A percentile compares a stretch with the other conserved stretches of the same genome.
These are phyloP conservation scores for Dasyprocta punctata DNA, from an alignment of 2,113 vertebrate genomes.

Conservation along the genomic window DNA sequence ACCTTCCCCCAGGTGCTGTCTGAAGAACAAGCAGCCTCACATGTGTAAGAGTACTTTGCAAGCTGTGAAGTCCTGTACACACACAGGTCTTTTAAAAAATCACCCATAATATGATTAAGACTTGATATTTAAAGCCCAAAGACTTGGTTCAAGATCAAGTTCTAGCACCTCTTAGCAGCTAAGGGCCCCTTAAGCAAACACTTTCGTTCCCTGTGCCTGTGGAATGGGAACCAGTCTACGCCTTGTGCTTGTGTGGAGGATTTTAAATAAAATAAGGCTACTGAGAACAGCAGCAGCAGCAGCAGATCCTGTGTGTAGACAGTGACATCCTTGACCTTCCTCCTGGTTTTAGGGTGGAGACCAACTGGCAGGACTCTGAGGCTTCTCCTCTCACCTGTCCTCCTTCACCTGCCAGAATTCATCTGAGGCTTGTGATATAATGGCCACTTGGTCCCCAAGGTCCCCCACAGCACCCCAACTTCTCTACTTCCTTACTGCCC, in stretches of 20 bases:
- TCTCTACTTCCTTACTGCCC: not conserved
- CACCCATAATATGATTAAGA: not conserved
- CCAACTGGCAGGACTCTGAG: rapidly evolving
- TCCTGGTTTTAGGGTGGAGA: not conserved
- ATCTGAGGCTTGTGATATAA: not conserved
- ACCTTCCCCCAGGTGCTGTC: not conserved
- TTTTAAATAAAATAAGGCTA: rapidly evolving
- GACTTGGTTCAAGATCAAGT: not conserved
- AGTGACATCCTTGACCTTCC: rapidly evolving
- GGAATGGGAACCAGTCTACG: not conserved
- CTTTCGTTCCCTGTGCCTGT: not conserved
- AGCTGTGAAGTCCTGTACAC: not conserved
- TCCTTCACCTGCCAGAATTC: not conserved
- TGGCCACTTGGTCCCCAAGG: not conserved
- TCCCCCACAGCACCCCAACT: no score
- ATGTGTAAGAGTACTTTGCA: not conserved
- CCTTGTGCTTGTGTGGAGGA: rapidly evolving
- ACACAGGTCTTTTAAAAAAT: not conserved
- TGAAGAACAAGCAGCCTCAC: not conserved
- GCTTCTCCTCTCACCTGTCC: not conserved
- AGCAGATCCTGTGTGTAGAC: rapidly evolving
- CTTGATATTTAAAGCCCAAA: not conserved
- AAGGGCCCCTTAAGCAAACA: not conserved
- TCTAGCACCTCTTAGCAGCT: not conserved
- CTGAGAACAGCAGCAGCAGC: rapidly evolving